Percentiles rank a stretch among this genome's conserved stretches.
Conservation (phyloP, 2,888 invertebrate species). For the Idaea aversata region DNA sequence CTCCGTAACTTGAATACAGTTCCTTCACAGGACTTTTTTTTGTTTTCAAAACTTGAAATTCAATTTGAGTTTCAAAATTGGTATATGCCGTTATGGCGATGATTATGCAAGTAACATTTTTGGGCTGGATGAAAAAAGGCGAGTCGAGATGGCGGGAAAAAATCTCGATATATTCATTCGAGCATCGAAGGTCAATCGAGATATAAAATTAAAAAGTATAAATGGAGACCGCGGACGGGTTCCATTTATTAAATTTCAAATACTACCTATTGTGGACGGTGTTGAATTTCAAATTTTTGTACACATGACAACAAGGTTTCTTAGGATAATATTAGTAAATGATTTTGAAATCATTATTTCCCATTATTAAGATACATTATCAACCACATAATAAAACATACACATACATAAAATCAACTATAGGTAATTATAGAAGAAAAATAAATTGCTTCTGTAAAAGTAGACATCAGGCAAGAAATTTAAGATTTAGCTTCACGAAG, state of each 20-base stretch:
- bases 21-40: slow-evolving; percentile 36
- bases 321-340: not conserved
- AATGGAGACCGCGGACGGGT: slow-evolving; percentile 55
- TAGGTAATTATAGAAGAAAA: too few species aligned
- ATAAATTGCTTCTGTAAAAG: not conserved
- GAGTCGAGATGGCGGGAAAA: slow-evolving; percentile 45
- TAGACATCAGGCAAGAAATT: slow-evolving; percentile 21
- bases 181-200: slow-evolving; percentile 72
- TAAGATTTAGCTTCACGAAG: not conserved
- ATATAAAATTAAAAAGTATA: slow-evolving; percentile 80
- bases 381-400: too few species aligned
- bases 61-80: slow-evolving; percentile 25
- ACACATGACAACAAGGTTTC: not conserved
- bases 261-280: slow-evolving; percentile 53
- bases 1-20: slow-evolving; percentile 65
- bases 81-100: slow-evolving; percentile 20
- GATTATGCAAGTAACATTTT: slow-evolving; percentile 30
- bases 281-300: slow-evolving; percentile 73
- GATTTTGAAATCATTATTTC: not conserved
- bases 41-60: slow-evolving; percentile 26
- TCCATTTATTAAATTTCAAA: slow-evolving; percentile 75
- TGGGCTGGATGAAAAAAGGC: slow-evolving; percentile 46
- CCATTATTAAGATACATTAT: too few species aligned
- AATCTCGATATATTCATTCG: slow-evolving; percentile 68
- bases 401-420: too few species aligned